Evolutionary conservation across 2,113 vertebrate genomes (phyloP), one percentile per base, ranked within the genome.

Genomic region (Paradoxurus hermaphroditus): DNA sequence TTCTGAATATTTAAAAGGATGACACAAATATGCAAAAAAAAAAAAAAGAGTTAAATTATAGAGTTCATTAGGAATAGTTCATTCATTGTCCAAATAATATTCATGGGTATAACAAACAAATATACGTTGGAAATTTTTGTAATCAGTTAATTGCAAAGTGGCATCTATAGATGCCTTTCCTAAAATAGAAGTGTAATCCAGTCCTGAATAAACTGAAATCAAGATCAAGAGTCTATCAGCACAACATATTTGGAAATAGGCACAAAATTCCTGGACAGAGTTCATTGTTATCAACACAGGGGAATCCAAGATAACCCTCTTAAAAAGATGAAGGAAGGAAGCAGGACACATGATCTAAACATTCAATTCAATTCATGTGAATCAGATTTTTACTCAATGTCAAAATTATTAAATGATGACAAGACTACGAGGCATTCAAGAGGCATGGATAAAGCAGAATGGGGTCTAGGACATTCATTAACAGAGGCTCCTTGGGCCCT

Each of bases 61-160:
- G 9, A 95, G 34, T 79, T 25, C 12, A 34, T 46, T 56, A 72
- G 46, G 4, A 82, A 36, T 13, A 92, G 15, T 73, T 59, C 77
- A 78, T 86, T 94, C 15, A 92, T 36, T 92, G 16, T 83, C 31
- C 46, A 95, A 95, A 89, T 86, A 89, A 90, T 13, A 41, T 31
- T 4, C n/a, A 44, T 63, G n/a, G 13, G 15, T 83, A 53, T 65
- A 84, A 89, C 6, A 96, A 84, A 65, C 31, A 95, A 81, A 81
- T 82, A 44, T 59, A 44, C 51, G 9, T 51, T 91, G 21, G 21
- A 77, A 86, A 89, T 63, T 86, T 85, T 56, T 88, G 8, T 75
- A 81, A 75, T 82, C 39, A 77, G 13, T 59, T 78, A 36, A 91
- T 62, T 93, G 18, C 18, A 67, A 87, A 89, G 91, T 93, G 39